phyloP scores from a whole-genome alignment of 2,888 invertebrate species.

The Anticlea derivata region DNA sequence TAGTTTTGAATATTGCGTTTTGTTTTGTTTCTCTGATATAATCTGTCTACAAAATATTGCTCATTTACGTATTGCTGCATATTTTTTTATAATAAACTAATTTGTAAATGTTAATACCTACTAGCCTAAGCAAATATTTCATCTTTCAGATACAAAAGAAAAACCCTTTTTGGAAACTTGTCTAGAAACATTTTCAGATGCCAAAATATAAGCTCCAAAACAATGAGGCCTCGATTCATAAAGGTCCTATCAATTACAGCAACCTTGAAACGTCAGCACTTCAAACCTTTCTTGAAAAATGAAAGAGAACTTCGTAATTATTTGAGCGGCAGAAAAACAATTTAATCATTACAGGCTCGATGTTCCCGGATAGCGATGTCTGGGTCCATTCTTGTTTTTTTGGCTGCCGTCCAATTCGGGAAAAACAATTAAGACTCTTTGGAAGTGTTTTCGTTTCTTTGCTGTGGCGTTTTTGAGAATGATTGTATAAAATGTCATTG shows the following conservation, averaged over 20 bases:
- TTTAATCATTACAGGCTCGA: conserved; percentile 37
- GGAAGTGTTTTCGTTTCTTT: conserved; percentile 26
- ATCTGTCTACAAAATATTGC: too few relatives aligned
- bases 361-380: conserved; percentile 30
- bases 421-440: conserved; percentile 39
- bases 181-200: neutral
- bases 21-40: too few relatives aligned
- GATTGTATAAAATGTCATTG: conserved; percentile 31
- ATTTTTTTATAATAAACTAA: too few relatives aligned
- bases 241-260: conserved; percentile 22
- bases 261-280: conserved; percentile 29
- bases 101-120: too few relatives aligned
- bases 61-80: too few relatives aligned
- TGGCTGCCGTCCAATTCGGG: conserved; percentile 38
- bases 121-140: too few relatives aligned
- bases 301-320: conserved; percentile 35
- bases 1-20: too few relatives aligned
- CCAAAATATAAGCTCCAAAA: conserved; percentile 11
- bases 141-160: too few relatives aligned
- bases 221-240: conserved; percentile 14
- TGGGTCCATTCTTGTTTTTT: conserved; percentile 32
- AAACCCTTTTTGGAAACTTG: too few relatives aligned
- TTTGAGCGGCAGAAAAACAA: conserved; percentile 37
- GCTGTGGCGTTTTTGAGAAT: conserved; percentile 18
- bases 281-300: conserved; percentile 28